Conservation (phyloP, 2,888 invertebrate genomes). For the Clunio marinus region DNA sequence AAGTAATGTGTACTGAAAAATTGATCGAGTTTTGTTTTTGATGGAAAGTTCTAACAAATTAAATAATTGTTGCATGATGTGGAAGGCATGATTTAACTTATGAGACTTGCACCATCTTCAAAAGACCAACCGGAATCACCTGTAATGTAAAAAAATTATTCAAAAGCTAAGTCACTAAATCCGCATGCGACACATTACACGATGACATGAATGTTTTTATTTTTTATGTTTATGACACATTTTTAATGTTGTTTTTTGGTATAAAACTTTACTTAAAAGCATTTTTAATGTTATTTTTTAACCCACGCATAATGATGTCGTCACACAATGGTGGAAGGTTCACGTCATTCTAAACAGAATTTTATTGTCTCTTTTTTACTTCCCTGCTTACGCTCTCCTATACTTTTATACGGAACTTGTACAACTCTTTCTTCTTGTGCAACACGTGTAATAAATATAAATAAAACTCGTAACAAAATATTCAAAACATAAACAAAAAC, state of each 20-base stretch:
- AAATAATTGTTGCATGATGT: not conserved
- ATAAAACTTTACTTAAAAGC: not conserved
- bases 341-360: conserved; percentile 22
- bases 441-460: conserved; percentile 31
- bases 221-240: not conserved
- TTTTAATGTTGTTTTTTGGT: conserved; percentile 11
- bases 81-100: too few relatives aligned
- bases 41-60: not conserved
- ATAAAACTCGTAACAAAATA: conserved; percentile 34
- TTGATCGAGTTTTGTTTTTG: not conserved
- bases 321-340: conserved; percentile 19
- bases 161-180: too few relatives aligned
- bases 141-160: too few relatives aligned
- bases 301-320: not conserved
- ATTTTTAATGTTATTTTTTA: not conserved
- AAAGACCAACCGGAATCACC: too few relatives aligned
- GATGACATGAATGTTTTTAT: too few relatives aligned
- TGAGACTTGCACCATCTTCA: too few relatives aligned
- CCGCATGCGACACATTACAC: too few relatives aligned
- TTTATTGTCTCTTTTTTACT: conserved; percentile 42
- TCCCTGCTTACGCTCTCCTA: not conserved
- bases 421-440: not conserved
- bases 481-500: too few relatives aligned
- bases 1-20: too few relatives aligned
- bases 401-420: conserved; percentile 1